Evolutionary conservation across 92 coral and sea anemone genomes (phyloP).

Genomic region (Parazoanthus atlanticus): DNA sequence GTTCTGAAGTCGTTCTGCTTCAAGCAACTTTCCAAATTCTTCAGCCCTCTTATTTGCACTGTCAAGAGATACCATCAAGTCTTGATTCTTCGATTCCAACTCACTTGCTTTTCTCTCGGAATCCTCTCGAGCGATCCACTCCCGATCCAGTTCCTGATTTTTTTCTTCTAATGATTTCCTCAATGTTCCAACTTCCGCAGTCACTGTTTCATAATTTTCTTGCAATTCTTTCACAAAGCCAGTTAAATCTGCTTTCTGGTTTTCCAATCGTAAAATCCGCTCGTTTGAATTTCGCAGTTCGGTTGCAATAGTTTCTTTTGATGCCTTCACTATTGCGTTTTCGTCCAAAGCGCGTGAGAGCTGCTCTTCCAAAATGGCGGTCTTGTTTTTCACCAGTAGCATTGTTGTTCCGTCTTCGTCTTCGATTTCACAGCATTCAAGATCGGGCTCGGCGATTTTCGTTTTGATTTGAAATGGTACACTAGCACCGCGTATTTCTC

Average conservation of each 20-base stretch:
- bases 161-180: constrained; percentile 59
- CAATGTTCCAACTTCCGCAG: constrained; percentile 55
- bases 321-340: constrained; percentile 72
- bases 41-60: constrained; percentile 67
- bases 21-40: constrained; percentile 65
- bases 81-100: constrained; percentile 48
- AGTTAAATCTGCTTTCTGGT: constrained; percentile 65
- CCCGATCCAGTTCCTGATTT: constrained; percentile 59
- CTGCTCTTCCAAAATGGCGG: constrained; percentile 90
- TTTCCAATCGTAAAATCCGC: constrained; percentile 63
- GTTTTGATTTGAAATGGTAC: constrained; percentile 93
- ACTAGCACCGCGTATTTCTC: constrained; percentile 97
- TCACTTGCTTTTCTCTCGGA: constrained; percentile 56
- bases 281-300: constrained; percentile 68
- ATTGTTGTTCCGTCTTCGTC: constrained; percentile 85
- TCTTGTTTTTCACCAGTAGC: constrained; percentile 87
- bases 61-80: constrained; percentile 57
- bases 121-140: constrained; percentile 55
- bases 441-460: constrained; percentile 70
- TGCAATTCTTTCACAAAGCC: constrained; percentile 44
- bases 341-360: constrained; percentile 90
- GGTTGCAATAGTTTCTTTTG: constrained; percentile 72
- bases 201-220: constrained; percentile 31
- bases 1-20: constrained; percentile 67
- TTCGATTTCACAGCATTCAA: constrained; percentile 90